phyloP scores from a whole-genome alignment of 2,797 vertebrate species.

The Capromys pilorides region DNA sequence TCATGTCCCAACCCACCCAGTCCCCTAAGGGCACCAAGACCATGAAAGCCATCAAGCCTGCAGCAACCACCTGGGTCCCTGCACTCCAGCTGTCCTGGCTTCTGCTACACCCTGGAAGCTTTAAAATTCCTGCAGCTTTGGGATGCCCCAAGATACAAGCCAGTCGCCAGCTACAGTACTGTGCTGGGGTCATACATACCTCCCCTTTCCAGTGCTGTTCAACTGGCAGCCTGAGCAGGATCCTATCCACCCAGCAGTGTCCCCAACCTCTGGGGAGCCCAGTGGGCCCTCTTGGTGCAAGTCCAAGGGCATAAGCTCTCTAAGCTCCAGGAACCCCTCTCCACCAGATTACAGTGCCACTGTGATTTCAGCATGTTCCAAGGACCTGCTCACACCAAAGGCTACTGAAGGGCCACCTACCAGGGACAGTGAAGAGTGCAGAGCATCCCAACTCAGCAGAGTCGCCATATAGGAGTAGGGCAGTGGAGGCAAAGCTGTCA shows the following conservation, averaged over 20 bases:
- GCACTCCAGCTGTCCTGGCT: not conserved
- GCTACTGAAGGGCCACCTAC: not conserved
- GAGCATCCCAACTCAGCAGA: not conserved
- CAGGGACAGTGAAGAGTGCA: not conserved
- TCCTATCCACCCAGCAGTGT: not conserved
- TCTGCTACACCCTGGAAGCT: not conserved
- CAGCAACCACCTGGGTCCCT: accelerated
- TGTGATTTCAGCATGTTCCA: not conserved
- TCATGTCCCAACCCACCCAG: not conserved
- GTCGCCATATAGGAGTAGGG: not conserved
- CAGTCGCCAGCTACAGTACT: not conserved
- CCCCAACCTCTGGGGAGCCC: not conserved
- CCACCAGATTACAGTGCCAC: not conserved
- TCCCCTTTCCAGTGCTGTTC: too few species aligned
- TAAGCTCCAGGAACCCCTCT: not conserved
- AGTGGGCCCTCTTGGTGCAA: not conserved
- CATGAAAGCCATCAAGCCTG: not conserved
- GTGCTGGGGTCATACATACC: not conserved
- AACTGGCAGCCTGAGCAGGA: not conserved
- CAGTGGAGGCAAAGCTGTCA: not conserved
- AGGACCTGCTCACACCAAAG: not conserved
- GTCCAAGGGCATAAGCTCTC: accelerated
- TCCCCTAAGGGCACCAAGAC: not conserved
- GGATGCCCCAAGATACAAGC: not conserved
- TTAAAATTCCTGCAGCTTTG: not conserved